Base-by-base conservation (phyloP, 2,797 vertebrate species). In the Anguilla obscura region DNA sequence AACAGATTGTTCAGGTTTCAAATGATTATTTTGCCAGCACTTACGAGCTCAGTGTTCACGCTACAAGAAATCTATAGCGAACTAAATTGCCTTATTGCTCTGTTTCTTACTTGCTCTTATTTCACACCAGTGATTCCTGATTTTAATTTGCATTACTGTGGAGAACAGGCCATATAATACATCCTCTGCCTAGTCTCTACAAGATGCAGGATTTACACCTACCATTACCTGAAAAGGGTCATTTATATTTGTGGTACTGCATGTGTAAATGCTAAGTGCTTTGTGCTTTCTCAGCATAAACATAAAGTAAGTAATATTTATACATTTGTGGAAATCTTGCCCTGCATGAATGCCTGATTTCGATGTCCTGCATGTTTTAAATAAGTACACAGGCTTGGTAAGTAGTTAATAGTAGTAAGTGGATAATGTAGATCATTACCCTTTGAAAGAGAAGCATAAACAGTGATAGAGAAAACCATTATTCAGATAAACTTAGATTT, bases 1-100 rank as follows among this genome's bases (percentile, higher is more conserved):
- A 33, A 69, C 63, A 69, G 63, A 69, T 69, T 69, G 63, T n/a
- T 27, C 8, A 27, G 63, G 63, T 69, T 7, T n/a, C n/a, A 69
- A 69, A 69, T 69, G 63, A 69, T 27, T 24, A 69, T 69, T 2
- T 30, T 30, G 10, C 27, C 27, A 33, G 30, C 69, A 74, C 69
- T 74, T 33, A 74, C 2, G 30, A 36, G 69, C 69, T 36, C 27
- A 74, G 30, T 74, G 27, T 14, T 74, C 69, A 74, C 12, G 7
- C 69, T 14, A 30, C 69, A 30, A 74, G 69, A 74, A 74, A 74
- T 74, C 69, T 14, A 74, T 74, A 74, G 69, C 30, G 0, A 74
- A 74, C 69, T 74, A 74, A 74, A 74, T 74, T 74, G 69, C 69
- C 30, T 74, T 7, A 30, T 74, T 74, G 69, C 69, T 69, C 27